Base-by-base conservation (phyloP, 2,797 vertebrate species). In the Monodelphis domestica region DNA sequence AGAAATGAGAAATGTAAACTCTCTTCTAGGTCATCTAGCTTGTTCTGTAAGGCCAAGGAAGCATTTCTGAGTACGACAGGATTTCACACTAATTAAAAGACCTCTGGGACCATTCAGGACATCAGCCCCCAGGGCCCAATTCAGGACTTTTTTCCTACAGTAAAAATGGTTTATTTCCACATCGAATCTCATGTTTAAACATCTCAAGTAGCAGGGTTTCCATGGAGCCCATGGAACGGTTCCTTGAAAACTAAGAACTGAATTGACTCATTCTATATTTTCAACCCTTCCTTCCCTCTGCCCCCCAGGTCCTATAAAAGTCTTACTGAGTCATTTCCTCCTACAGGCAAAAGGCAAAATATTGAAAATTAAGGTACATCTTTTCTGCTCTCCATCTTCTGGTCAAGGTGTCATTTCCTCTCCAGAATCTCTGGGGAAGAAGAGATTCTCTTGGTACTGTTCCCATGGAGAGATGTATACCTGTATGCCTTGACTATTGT, bases 181-280 rank as follows among this genome's bases (percentile, higher is more conserved):
- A n/a, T 53, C 90, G 87, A 84, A 51, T 70, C 53, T 54, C 91
- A 93, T 89, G 94, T 91, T 90, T 63, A 96, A 94, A 91, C 84
- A 88, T 93, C 88, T 78, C 84, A 51, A 26, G 63, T 63, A 95
- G 93, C 92, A 84, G 38, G 89, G 55, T 89, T 95, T 95, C 87
- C 89, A 90, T 88, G 93, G 84, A 90, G 90, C 38, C 93, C 51
- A 57, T 89, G 92, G 88, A 89, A 90, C 95, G 94, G 10, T 63
- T 92, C 91, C 89, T 91, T 84, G 28, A 89, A n/a, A 54, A 88
- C 30, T 52, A 84, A 91, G 88, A 92, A 94, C 95, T 96, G 63
- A 96, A 95, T 96, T 12, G 9, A 56, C 15, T 91, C 93, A 53
- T 94, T 95, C 94, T 94, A 56, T 63, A 54, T 54, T 93, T 94